Conservation (phyloP, 2,888 invertebrate species). For the Syritta pipiens region DNA sequence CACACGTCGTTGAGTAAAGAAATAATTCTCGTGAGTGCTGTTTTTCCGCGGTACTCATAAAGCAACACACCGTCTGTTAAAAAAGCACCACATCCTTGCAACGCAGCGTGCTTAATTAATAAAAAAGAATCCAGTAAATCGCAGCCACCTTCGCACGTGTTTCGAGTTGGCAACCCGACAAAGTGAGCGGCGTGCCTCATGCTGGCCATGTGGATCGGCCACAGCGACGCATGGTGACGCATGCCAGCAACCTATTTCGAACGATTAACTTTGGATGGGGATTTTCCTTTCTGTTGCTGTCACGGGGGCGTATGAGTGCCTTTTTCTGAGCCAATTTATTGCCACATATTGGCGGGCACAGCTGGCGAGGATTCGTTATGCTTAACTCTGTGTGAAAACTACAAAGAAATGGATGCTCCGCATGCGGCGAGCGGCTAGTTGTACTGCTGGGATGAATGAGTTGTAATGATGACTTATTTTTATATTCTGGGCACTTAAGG, state of each 20-base stretch:
- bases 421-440: conserved; percentile 2
- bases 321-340: conserved; percentile 12
- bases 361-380: conserved; percentile 5
- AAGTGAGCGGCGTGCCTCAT: conserved; percentile 2
- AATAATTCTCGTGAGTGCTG: too few species aligned
- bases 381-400: not conserved
- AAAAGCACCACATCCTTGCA: too few species aligned
- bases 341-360: not conserved
- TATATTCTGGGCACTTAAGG: not conserved
- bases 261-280: not conserved
- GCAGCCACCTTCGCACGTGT: conserved; percentile 9
- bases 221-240: too few species aligned
- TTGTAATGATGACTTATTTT: conserved; percentile 4
- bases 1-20: too few species aligned
- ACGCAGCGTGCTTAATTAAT: conserved; percentile 6
- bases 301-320: conserved; percentile 7
- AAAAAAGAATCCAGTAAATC: not conserved
- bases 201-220: conserved; percentile 15
- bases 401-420: not conserved
- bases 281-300: conserved; percentile 3
- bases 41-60: too few species aligned
- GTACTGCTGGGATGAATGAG: not conserved
- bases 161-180: not conserved
- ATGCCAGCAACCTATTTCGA: not conserved
- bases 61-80: too few species aligned